phyloP scores from a whole-genome alignment of 2,797 vertebrate genomes.

The Anguilla obscura region DNA sequence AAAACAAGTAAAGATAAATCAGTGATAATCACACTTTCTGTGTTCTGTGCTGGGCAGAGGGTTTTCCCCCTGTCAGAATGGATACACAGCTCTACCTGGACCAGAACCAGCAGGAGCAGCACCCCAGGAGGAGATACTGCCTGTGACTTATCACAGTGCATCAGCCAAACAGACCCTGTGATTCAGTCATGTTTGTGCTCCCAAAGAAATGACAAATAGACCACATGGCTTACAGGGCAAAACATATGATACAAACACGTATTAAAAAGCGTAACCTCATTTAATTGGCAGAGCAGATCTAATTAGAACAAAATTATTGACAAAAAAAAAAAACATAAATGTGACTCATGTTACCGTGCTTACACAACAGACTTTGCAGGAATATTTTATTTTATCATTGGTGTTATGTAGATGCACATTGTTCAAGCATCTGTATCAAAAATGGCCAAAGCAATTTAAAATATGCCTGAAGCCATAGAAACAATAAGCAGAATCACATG shows the following conservation, averaged over 20 bases:
- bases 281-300: not conserved
- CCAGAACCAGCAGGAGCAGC: too few species aligned
- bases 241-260: not conserved
- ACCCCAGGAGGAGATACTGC: not conserved
- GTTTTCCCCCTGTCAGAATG: not conserved
- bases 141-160: not conserved
- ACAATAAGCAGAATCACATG: not conserved
- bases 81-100: not conserved
- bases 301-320: not conserved
- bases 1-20: not conserved
- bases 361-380: not conserved
- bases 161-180: not conserved
- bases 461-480: not conserved
- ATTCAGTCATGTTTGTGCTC: not conserved
- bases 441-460: not conserved
- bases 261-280: not conserved
- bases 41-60: not conserved
- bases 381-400: not conserved
- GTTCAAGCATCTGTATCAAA: not conserved
- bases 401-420: not conserved
- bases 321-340: not conserved
- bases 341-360: not conserved
- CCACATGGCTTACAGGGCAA: constrained; percentile 43
- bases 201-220: constrained; percentile 9
- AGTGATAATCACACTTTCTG: not conserved